Evolutionary conservation across 2,113 vertebrate species (phyloP), one percentile per base, ranked within the genome.

Genomic region (Sturnira hondurensis): DNA sequence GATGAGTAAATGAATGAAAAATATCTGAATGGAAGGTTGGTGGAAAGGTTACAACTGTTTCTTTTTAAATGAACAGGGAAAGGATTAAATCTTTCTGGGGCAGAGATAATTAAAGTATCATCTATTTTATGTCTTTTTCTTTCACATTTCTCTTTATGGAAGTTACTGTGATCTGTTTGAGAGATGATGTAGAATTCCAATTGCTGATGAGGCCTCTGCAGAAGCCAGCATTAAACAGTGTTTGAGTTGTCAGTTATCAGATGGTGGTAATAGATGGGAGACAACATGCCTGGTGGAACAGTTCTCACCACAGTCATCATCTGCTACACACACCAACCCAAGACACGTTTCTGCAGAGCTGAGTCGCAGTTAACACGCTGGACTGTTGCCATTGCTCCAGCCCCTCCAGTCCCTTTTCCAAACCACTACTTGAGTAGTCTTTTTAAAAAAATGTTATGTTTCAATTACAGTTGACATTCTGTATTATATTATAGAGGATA

Each of bases 231-330:
- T 85, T 86, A 58, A 93, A 17, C 41, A 89, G 58, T 54, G 47
- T 96, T 95, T 96, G 86, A 96, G 94, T 77, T 93, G 88, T 94
- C 97, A 96, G 74, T 92, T 92, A 94, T 77, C 94, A 85, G 92
- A 85, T 94, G 92, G 92, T 96, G 77, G 89, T 92, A 61, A 94
- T 76, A 70, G 50, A 77, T 43, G 58, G 80, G 67, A 88, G 91
- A 94, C 91, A 88, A 67, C 93, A 94, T 63, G 65, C 91, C 88
- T 86, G 41, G 88, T 63, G 31, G 58, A 86, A 85, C 47, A 43
- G 93, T 95, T 91, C 89, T 95, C 82, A 58, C 80, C 84, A 95
- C 87, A 77, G 80, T 58, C 91, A 85, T 96, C 85, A 80, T 91
- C 86, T 70, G 90, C 91, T 70, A 7, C 36, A 92, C 56, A 74